These are phyloP conservation scores for Melanotaenia duboulayi DNA, from an alignment of 2,113 vertebrate species.

Conservation along the genomic window DNA sequence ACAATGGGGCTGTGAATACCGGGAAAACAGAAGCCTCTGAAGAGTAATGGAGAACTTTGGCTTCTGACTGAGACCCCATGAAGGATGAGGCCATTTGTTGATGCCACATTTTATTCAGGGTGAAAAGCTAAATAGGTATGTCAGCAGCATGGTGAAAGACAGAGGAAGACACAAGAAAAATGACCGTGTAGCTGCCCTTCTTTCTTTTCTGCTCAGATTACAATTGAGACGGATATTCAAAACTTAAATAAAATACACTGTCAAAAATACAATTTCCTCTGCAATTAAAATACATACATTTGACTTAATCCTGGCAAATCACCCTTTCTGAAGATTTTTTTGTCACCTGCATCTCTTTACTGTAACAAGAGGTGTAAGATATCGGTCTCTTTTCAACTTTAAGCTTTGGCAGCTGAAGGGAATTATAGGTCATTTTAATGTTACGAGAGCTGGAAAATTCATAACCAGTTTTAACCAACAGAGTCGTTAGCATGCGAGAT, in stretches of 20 bases:
- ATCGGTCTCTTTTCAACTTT: constrained; percentile 3
- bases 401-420: constrained; percentile 3
- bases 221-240: constrained; percentile 8
- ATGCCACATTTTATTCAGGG: constrained; percentile 28
- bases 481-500: constrained; percentile 7
- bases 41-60: neutral
- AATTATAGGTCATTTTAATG: constrained; percentile 34
- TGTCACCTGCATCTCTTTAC: constrained; percentile 1
- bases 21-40: neutral
- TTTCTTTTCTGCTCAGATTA: constrained; percentile 3
- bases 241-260: constrained; percentile 10
- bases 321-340: constrained; percentile 2
- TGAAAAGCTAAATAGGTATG: constrained; percentile 48
- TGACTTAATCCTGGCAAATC: constrained; percentile 2
- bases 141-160: neutral
- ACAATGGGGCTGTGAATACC: neutral
- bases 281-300: constrained; percentile 6
- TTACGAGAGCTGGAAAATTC: constrained; percentile 36
- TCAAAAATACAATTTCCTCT: constrained; percentile 35
- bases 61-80: neutral
- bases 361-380: constrained; percentile 8
- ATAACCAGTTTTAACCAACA: constrained; percentile 22
- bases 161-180: neutral
- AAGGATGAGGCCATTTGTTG: constrained; percentile 10
- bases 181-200: neutral